These are phyloP conservation scores for Xenus cinereus DNA, from an alignment of 2,113 vertebrate genomes.

Conservation along the genomic window DNA sequence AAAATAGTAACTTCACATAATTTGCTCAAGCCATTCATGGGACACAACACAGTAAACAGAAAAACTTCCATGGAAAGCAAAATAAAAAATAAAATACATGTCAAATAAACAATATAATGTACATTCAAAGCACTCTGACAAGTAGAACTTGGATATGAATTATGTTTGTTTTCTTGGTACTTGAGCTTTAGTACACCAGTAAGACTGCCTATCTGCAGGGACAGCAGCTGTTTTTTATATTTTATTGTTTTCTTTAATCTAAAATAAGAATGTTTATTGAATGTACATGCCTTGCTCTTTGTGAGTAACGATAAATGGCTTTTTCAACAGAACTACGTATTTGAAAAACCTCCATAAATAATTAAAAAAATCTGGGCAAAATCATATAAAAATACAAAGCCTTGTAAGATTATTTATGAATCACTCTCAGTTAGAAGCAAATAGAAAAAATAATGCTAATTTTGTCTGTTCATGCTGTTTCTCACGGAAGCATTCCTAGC, in stretches of 20 bases:
- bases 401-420: background rate
- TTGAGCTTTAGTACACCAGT: background rate
- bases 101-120: background rate
- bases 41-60: background rate
- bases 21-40: background rate
- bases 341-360: background rate
- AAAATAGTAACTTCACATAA: background rate
- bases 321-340: background rate
- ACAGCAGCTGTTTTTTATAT: background rate
- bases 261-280: conserved; percentile 53
- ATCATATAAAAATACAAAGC: background rate
- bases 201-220: background rate
- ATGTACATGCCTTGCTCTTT: background rate
- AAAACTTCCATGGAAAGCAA: background rate
- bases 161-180: background rate
- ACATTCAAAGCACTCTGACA: background rate
- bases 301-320: conserved; percentile 1
- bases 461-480: background rate
- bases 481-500: background rate
- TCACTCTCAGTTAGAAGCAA: background rate
- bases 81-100: background rate
- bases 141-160: background rate
- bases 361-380: background rate
- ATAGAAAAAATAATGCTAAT: background rate
- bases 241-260: conserved; percentile 19